Percentiles rank a stretch among this genome's conserved stretches.
These are phyloP conservation scores for Malurus elegans DNA, from an alignment of 2,113 vertebrate genomes.

Conservation along the genomic window DNA sequence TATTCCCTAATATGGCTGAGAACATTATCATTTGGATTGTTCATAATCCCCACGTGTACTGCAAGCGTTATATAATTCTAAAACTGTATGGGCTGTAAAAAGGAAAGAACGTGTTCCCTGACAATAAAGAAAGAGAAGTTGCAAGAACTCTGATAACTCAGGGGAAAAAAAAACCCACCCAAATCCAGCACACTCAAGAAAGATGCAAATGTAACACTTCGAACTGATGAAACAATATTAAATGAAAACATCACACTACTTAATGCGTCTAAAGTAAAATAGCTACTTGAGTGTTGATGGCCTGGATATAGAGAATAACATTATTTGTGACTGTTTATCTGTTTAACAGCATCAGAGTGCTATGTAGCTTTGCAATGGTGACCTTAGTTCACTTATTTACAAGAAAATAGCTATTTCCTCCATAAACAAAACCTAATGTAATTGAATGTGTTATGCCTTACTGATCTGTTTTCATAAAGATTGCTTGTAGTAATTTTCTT, in stretches of 20 bases:
- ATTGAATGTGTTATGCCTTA: slow-evolving; percentile 38
- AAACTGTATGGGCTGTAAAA: slow-evolving; percentile 23
- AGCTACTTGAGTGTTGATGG: slow-evolving; percentile 21
- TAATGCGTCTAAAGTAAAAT: slow-evolving; percentile 15
- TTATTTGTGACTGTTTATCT: slow-evolving; percentile 27
- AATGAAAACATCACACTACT: slow-evolving; percentile 11
- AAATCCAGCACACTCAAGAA: neutral
- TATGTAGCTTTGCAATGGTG: slow-evolving; percentile 9
- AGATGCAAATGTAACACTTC: slow-evolving; percentile 34
- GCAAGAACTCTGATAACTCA: neutral
- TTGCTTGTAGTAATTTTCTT: slow-evolving; percentile 39
- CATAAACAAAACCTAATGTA: slow-evolving; percentile 43
- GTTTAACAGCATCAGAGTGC: neutral
- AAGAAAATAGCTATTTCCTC: slow-evolving; percentile 56
- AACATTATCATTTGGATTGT: slow-evolving; percentile 36
- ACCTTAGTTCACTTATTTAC: slow-evolving; percentile 53
- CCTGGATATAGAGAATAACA: slow-evolving; percentile 23
- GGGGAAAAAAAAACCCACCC: neutral
- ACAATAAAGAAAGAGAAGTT: neutral
- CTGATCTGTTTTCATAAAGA: slow-evolving; percentile 61
- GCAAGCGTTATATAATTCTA: slow-evolving; percentile 39
- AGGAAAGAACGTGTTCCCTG: neutral
- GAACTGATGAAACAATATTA: slow-evolving; percentile 20
- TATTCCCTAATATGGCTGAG: slow-evolving; percentile 7
- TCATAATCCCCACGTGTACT: neutral